A percentile compares a stretch with the other conserved stretches of the same genome.
Conservation (phyloP, 2,888 invertebrate species). For the Oscheius sp. region DNA sequence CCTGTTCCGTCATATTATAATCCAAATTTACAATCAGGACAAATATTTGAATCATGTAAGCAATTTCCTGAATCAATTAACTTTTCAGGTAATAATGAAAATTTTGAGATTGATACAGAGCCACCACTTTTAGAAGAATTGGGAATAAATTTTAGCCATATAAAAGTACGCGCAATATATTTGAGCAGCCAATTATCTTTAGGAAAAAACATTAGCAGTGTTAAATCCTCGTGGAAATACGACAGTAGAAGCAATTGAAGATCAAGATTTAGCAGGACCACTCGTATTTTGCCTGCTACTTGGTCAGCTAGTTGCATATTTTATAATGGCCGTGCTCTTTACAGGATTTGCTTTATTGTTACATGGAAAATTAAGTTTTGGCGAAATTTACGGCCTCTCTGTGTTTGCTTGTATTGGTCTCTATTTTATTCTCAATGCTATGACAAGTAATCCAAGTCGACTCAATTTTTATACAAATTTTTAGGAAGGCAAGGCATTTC, state of each 20-base stretch:
- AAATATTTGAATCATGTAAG: neutral
- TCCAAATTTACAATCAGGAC: neutral
- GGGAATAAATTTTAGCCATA: conserved; percentile 89
- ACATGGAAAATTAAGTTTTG: conserved; percentile 81
- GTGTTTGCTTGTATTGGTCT: conserved; percentile 89
- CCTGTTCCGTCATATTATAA: neutral
- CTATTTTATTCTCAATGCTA: conserved; percentile 78
- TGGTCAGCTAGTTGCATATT: conserved; percentile 74
- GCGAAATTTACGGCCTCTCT: conserved; percentile 94
- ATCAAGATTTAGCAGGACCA: conserved; percentile 90
- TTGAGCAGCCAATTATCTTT: neutral
- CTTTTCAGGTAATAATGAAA: conserved; percentile 27
- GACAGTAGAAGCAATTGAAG: conserved; percentile 75
- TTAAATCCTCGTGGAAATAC: conserved; percentile 82
- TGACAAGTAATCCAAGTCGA: conserved; percentile 39
- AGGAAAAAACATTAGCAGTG: conserved; percentile 83
- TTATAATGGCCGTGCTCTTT: neutral
- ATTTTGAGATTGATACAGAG: conserved; percentile 80
- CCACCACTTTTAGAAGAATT: conserved; percentile 89
- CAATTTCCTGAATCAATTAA: neutral
- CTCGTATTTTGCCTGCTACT: conserved; percentile 87
- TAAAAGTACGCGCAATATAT: conserved; percentile 72
- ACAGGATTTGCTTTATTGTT: conserved; percentile 76
- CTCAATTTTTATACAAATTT: neutral
- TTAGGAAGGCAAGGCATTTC: conserved; percentile 79